phyloP scores from a whole-genome alignment of 2,113 vertebrate species.

The Trinectes maculatus region DNA sequence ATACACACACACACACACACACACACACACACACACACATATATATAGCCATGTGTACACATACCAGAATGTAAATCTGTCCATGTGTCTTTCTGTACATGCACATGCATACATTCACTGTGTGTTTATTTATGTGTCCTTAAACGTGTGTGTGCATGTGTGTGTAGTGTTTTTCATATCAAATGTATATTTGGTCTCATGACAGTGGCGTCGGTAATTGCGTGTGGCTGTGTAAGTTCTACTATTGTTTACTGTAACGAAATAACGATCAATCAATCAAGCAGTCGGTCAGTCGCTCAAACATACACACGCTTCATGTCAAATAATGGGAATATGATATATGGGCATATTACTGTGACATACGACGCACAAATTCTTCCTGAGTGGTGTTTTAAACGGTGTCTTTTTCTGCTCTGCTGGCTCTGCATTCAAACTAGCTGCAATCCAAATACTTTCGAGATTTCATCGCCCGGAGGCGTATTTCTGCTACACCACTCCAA shows the following conservation, averaged over 20 bases:
- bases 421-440: conserved; percentile 48
- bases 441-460: conserved; percentile 59
- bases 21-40: no score
- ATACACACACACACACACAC: no score
- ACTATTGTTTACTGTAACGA: no score
- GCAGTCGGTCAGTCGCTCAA: background rate
- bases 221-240: no score
- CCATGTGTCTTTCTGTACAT: no score
- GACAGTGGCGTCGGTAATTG: background rate
- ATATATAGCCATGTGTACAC: no score
- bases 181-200: background rate
- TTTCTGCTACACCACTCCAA: conserved; percentile 33
- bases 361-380: background rate
- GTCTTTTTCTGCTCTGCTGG: conserved; percentile 24
- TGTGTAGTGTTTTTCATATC: no score
- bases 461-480: conserved; percentile 42
- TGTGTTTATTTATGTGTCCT: no score
- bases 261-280: background rate
- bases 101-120: no score
- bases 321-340: background rate
- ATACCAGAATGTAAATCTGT: no score
- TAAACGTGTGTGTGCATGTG: no score
- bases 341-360: background rate
- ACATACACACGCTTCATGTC: background rate
- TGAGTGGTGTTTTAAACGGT: conserved; percentile 4